These are phyloP conservation scores for Puntigrus tetrazona DNA, from an alignment of 2,113 vertebrate genomes.

Conservation along the genomic window DNA sequence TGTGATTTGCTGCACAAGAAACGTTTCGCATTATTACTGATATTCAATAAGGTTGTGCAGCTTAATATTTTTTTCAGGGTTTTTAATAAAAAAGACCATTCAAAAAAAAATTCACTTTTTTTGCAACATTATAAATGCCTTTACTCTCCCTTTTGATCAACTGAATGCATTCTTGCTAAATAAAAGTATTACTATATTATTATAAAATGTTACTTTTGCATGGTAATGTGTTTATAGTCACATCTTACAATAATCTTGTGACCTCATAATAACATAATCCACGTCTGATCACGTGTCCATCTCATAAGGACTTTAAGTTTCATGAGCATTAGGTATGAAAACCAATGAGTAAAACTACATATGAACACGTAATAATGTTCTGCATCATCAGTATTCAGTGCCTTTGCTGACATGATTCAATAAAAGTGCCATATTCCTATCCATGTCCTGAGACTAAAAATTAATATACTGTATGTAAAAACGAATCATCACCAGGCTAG, in stretches of 20 bases:
- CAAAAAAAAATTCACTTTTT: too few species aligned
- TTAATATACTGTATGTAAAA: slow-evolving; percentile 14
- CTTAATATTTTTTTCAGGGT: neutral
- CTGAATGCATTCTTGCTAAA: neutral
- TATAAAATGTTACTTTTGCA: too few species aligned
- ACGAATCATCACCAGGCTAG: slow-evolving; percentile 3
- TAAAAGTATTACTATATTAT: too few species aligned
- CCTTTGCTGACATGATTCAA: neutral
- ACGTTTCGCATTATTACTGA: neutral
- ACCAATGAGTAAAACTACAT: neutral
- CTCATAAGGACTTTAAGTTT: neutral
- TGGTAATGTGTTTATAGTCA: neutral
- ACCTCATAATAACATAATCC: neutral
- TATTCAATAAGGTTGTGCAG: neutral
- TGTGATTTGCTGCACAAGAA: neutral
- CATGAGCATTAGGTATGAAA: neutral
- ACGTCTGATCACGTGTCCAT: neutral
- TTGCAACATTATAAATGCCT: neutral
- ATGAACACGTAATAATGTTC: neutral
- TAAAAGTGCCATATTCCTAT: neutral
- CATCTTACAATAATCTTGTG: neutral
- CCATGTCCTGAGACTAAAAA: neutral
- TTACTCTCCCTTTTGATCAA: neutral
- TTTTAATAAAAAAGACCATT: too few species aligned
- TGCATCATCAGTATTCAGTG: neutral